Evolutionary conservation across 2,797 vertebrate genomes (phyloP).

Genomic region (Microctenopoma lineatum): DNA sequence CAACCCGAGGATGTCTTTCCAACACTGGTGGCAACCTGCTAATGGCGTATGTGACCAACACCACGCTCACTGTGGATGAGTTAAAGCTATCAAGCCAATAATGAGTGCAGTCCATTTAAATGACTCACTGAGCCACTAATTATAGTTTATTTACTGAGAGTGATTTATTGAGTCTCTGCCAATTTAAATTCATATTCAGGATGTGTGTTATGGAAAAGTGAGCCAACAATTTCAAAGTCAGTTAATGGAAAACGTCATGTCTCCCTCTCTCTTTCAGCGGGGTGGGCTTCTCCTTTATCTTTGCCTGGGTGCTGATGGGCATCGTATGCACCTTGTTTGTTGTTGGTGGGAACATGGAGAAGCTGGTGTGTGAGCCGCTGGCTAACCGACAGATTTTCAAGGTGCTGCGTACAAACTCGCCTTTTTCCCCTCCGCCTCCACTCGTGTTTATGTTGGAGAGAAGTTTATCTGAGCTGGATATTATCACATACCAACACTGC

Average conservation of each 20-base stretch:
- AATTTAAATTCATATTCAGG: too few species aligned
- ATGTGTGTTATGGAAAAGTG: too few species aligned
- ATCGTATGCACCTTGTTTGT: conserved; percentile 88
- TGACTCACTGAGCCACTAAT: too few species aligned
- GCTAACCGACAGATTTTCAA: conserved; percentile 90
- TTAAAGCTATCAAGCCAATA: neutral
- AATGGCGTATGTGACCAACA: conserved; percentile 89
- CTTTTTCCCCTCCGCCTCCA: neutral
- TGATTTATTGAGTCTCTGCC: too few species aligned
- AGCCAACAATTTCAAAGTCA: too few species aligned
- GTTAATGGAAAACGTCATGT: neutral
- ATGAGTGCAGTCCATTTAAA: neutral
- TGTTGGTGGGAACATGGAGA: conserved; percentile 92
- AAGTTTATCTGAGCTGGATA: conserved; percentile 9
- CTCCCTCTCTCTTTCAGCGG: conserved; percentile 82
- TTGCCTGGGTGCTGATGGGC: conserved; percentile 92
- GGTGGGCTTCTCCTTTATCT: conserved; percentile 93
- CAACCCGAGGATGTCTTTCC: conserved; percentile 92
- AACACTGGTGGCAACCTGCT: conserved; percentile 96
- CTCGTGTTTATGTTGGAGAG: conserved; percentile 7
- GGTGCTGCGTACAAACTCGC: conserved; percentile 73
- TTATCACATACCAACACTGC: conserved; percentile 22
- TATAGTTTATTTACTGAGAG: too few species aligned
- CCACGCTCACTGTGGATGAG: neutral
- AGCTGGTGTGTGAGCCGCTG: conserved; percentile 93